A percentile compares a stretch with the other conserved stretches of the same genome.
These are phyloP conservation scores for Toxostoma redivivum DNA, from an alignment of 2,113 vertebrate genomes.

Conservation along the genomic window DNA sequence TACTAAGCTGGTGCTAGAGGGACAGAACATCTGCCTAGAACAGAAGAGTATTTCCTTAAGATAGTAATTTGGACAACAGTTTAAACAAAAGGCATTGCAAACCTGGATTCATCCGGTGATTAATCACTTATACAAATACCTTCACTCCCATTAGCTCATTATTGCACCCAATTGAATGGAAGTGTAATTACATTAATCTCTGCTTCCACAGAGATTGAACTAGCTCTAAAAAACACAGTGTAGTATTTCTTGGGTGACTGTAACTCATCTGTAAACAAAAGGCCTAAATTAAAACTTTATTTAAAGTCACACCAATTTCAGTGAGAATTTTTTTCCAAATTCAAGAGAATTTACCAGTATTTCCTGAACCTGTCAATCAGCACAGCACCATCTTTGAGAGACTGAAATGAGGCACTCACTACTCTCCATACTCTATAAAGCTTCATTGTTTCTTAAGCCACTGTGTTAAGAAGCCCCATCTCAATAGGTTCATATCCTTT, in stretches of 20 bases:
- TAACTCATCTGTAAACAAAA: background rate
- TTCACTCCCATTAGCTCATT: background rate
- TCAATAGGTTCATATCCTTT: background rate
- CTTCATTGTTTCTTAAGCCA: background rate
- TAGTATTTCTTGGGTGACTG: background rate
- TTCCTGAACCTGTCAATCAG: background rate
- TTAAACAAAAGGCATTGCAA: background rate
- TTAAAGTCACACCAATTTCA: background rate
- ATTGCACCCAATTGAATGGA: background rate
- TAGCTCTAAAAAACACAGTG: background rate
- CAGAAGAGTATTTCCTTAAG: background rate
- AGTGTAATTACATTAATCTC: background rate
- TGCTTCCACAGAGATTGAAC: background rate
- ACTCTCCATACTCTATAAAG: background rate
- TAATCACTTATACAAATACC: background rate
- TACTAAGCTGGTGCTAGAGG: background rate
- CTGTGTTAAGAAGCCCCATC: background rate
- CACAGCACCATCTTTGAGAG: background rate
- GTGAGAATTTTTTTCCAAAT: background rate
- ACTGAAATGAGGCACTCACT: background rate
- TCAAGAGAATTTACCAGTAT: background rate
- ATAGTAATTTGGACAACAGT: background rate
- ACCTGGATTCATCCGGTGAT: background rate
- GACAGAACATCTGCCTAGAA: background rate
- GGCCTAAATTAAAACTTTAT: background rate